These are phyloP conservation scores for Dipodomys spectabilis DNA, from an alignment of 2,113 vertebrate species.

Conservation along the genomic window DNA sequence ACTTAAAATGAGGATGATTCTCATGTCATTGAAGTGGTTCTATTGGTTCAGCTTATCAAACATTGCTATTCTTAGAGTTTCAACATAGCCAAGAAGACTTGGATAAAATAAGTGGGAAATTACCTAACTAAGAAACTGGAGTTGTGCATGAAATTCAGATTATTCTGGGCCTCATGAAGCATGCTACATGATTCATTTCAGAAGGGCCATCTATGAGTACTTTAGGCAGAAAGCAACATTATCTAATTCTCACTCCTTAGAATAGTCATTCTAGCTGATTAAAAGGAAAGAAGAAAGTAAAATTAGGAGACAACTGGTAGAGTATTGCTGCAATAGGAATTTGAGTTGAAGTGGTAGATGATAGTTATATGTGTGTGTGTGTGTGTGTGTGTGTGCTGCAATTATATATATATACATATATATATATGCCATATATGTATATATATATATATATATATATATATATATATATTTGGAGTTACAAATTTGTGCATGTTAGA, in stretches of 20 bases:
- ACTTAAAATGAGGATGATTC: background rate
- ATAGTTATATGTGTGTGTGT: too few species aligned
- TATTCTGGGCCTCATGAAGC: background rate
- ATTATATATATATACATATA: too few species aligned
- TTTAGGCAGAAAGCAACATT: background rate
- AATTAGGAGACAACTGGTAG: background rate
- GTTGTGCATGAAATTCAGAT: background rate
- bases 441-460: too few species aligned
- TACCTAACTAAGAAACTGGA: background rate
- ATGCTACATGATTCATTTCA: background rate
- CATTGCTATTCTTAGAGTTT: background rate
- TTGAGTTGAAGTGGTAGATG: too few species aligned
- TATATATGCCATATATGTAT: background rate
- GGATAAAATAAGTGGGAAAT: background rate
- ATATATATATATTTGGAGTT: background rate
- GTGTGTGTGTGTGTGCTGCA: too few species aligned
- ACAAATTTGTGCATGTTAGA: background rate
- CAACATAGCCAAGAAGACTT: background rate
- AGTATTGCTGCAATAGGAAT: background rate
- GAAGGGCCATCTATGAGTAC: background rate
- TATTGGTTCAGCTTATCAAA: background rate
- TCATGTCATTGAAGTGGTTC: background rate
- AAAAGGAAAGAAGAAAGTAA: background rate
- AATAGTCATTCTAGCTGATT: background rate
- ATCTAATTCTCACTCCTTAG: background rate